Evolutionary conservation across 2,888 invertebrate species (phyloP).

Genomic region (Drosophila putrida): DNA sequence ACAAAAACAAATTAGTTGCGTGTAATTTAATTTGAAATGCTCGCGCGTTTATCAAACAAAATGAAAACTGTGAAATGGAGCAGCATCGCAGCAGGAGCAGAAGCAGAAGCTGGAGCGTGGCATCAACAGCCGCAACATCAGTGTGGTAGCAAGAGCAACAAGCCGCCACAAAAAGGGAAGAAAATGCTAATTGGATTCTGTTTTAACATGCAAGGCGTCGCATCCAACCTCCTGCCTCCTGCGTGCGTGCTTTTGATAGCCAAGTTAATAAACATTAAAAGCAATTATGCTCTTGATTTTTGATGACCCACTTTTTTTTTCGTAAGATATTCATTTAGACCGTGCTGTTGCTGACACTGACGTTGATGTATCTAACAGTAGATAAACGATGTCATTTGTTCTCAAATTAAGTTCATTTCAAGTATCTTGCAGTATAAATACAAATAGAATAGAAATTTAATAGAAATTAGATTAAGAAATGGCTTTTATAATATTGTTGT

Average conservation of each 20-base stretch:
- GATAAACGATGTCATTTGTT: conserved; percentile 26
- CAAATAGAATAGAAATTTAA: no score
- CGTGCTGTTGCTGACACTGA: conserved; percentile 16
- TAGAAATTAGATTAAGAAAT: no score
- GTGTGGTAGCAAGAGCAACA: conserved; percentile 10
- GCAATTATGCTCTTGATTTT: conserved; percentile 70
- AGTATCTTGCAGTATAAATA: no score
- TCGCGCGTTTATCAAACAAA: conserved; percentile 76
- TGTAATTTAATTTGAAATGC: conserved; percentile 78
- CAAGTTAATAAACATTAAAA: conserved; percentile 77
- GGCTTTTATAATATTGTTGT: no score
- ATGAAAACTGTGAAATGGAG: conserved; percentile 70
- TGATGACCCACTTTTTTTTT: conserved; percentile 42
- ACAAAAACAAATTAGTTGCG: conserved; percentile 78
- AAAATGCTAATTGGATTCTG: conserved; percentile 75
- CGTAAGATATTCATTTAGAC: conserved; percentile 36
- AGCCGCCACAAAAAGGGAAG: conserved; percentile 44
- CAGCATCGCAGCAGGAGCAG: conserved; percentile 14
- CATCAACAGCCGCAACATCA: background rate
- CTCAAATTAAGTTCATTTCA: no score
- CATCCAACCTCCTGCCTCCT: background rate
- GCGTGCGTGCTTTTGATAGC: conserved; percentile 59
- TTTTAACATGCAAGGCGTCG: conserved; percentile 62
- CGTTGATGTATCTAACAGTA: conserved; percentile 20
- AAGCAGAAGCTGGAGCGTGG: background rate